Evolutionary conservation across 2,113 vertebrate species (phyloP).

Genomic region (Falco punctatus): DNA sequence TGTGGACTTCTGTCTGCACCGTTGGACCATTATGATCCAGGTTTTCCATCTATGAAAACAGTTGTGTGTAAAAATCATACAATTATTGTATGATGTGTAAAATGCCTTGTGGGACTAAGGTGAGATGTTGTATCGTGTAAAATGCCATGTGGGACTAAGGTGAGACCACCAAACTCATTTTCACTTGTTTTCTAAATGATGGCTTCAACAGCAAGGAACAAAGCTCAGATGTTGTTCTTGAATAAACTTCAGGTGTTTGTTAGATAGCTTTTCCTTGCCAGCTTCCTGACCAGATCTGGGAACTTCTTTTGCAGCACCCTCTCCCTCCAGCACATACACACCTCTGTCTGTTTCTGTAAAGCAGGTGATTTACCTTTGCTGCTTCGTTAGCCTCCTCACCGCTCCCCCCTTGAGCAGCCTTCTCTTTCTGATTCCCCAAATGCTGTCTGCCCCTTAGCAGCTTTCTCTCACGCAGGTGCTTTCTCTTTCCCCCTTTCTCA

Average conservation of each 20-base stretch:
- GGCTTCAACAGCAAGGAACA: not conserved
- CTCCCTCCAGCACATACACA: not conserved
- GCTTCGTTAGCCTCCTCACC: not conserved
- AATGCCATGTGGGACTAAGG: not conserved
- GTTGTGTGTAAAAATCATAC: not conserved
- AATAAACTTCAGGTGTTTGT: not conserved
- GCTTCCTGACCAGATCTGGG: not conserved
- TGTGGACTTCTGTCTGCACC: not conserved
- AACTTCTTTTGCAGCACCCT: not conserved
- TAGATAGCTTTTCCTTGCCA: not conserved
- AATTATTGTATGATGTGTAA: not conserved
- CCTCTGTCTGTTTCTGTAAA: not conserved
- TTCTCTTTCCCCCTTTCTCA: not conserved
- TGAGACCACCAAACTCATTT: not conserved
- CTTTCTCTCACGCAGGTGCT: not conserved
- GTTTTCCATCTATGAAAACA: not conserved
- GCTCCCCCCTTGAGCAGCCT: not conserved
- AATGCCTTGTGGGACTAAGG: not conserved
- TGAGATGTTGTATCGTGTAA: not conserved
- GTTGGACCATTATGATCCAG: not conserved
- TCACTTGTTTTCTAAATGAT: not conserved
- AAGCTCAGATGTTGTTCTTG: not conserved
- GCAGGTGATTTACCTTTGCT: not conserved
- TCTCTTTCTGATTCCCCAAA: not conserved
- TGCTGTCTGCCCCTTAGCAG: not conserved